phyloP scores from a whole-genome alignment of 2,797 vertebrate genomes.

The Xyrichtys novacula region DNA sequence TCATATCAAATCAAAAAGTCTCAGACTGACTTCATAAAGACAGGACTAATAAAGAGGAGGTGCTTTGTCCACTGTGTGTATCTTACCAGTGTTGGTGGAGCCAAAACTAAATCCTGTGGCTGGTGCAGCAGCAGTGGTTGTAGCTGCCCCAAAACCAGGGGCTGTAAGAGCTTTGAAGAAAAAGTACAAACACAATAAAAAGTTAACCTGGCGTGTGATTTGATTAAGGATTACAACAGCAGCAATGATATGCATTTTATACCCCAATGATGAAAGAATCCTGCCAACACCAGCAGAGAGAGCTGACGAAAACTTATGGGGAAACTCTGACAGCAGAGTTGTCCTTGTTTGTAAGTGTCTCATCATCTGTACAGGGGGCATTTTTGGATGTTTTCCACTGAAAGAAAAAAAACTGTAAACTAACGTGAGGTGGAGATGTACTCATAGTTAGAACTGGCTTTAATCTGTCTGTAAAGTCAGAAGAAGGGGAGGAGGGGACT shows the following conservation, averaged over 20 bases:
- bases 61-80: neutral
- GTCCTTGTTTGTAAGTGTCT: neutral
- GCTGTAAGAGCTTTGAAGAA: constrained; percentile 79
- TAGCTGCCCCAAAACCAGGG: constrained; percentile 82
- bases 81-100: constrained; percentile 82
- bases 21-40: constrained; percentile 5
- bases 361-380: neutral
- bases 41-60: neutral
- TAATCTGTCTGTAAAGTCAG: no score
- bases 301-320: no score
- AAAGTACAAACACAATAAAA: constrained; percentile 8
- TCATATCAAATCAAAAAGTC: constrained; percentile 11
- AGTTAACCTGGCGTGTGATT: neutral
- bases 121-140: constrained; percentile 80
- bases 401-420: no score
- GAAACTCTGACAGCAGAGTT: neutral
- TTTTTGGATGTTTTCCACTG: no score
- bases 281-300: neutral
- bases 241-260: no score
- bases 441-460: no score
- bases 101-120: constrained; percentile 87
- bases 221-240: neutral
- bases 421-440: no score
- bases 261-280: neutral
- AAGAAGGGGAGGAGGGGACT: no score